Conservation (phyloP, 2,113 vertebrate species). For the Mobula hypostoma region DNA sequence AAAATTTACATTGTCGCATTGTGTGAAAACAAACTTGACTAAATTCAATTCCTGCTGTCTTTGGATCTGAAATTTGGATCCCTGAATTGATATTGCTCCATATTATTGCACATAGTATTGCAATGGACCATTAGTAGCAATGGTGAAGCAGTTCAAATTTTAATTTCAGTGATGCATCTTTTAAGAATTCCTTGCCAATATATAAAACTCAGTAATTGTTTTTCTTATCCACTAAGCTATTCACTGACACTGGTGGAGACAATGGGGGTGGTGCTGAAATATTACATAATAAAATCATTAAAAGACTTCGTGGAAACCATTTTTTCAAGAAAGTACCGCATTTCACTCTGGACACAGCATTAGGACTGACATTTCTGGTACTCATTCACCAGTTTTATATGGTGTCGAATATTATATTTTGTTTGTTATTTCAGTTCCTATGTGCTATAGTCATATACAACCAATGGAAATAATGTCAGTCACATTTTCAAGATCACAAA, state of each 20-base stretch:
- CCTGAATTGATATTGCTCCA: background rate
- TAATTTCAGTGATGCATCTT: background rate
- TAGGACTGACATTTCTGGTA: constrained; percentile 3
- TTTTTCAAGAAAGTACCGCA: background rate
- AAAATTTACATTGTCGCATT: background rate
- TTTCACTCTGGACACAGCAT: background rate
- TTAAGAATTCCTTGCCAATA: constrained; percentile 20
- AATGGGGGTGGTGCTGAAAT: background rate
- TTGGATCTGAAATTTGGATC: background rate
- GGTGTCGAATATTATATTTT: background rate
- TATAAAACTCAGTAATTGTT: background rate
- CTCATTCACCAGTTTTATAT: background rate
- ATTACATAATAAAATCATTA: background rate
- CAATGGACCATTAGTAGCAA: background rate
- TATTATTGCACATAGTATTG: background rate
- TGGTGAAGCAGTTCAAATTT: background rate
- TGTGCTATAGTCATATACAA: background rate
- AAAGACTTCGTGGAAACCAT: background rate
- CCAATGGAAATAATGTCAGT: background rate
- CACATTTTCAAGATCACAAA: background rate
- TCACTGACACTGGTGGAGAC: background rate
- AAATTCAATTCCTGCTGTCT: background rate
- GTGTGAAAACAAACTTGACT: background rate
- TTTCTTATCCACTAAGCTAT: background rate
- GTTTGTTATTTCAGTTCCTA: background rate